Evolutionary conservation across 2,797 vertebrate species (phyloP).

Genomic region (Channallabes apus): DNA sequence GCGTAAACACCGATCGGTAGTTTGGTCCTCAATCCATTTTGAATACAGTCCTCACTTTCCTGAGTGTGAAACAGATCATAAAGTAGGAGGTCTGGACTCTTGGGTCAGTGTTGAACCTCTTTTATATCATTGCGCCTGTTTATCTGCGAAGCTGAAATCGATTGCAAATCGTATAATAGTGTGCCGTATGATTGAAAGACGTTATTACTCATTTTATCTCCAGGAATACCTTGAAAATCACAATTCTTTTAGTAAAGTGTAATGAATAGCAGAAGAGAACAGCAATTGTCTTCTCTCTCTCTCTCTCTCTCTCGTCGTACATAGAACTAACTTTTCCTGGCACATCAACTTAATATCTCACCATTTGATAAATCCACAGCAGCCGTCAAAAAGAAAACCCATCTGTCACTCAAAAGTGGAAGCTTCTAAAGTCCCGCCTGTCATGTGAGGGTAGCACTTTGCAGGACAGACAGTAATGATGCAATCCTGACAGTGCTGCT

Average conservation of each 20-base stretch:
- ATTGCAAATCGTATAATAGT: not conserved
- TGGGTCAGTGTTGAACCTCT: not conserved
- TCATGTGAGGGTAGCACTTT: constrained; percentile 20
- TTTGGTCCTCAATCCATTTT: not conserved
- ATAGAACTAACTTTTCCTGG: constrained; percentile 20
- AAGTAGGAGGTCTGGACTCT: not conserved
- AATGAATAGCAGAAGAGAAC: not conserved
- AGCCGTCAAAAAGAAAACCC: constrained; percentile 49
- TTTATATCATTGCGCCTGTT: not conserved
- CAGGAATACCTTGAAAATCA: not conserved
- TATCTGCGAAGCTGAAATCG: not conserved
- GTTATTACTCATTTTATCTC: not conserved
- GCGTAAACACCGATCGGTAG: not conserved
- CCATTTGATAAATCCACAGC: constrained; percentile 60
- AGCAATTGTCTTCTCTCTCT: not conserved
- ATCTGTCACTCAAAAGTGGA: constrained; percentile 57
- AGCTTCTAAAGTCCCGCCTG: constrained; percentile 34
- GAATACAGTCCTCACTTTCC: not conserved
- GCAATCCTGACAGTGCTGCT: constrained; percentile 36
- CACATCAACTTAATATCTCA: constrained; percentile 59
- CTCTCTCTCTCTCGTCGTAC: not conserved
- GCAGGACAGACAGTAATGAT: constrained; percentile 36
- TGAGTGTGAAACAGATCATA: not conserved
- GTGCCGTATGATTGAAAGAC: not conserved
- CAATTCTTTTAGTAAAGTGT: not conserved